Evolutionary conservation across 2,888 invertebrate genomes (phyloP).

Genomic region (Leucoma salicis): DNA sequence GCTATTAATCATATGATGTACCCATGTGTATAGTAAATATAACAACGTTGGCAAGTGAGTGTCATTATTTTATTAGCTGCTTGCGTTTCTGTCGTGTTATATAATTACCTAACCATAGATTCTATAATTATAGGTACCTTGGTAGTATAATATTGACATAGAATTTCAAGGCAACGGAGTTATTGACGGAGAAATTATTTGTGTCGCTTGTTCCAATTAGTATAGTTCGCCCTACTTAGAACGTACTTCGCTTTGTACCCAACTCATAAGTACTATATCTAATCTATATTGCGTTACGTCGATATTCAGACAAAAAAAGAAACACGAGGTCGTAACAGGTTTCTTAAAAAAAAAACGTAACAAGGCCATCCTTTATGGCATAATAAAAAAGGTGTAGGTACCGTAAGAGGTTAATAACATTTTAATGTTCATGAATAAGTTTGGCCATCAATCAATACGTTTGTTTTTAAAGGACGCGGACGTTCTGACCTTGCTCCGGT

Average conservation of each 20-base stretch:
- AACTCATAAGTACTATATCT: background rate
- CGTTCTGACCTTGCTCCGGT: conserved; percentile 24
- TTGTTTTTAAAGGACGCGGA: conserved; percentile 19
- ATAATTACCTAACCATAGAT: conserved; percentile 20
- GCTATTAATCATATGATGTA: background rate
- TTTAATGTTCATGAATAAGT: conserved; percentile 10
- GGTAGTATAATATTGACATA: conserved; percentile 32
- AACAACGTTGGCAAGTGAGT: background rate
- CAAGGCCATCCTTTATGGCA: background rate
- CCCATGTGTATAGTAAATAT: background rate
- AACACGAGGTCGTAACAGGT: conserved; percentile 20
- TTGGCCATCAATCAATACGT: conserved; percentile 25
- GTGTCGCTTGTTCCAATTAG: conserved; percentile 29
- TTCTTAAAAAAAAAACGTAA: conserved; percentile 5
- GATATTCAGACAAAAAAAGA: conserved; percentile 17
- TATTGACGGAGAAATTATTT: conserved; percentile 32
- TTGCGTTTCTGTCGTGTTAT: conserved; percentile 10
- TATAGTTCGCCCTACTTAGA: conserved; percentile 38
- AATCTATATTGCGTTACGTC: background rate
- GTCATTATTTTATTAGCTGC: conserved; percentile 1
- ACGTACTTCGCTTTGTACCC: background rate
- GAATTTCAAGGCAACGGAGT: conserved; percentile 30
- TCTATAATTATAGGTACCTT: conserved; percentile 28
- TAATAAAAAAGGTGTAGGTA: conserved; percentile 12
- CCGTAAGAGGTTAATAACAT: conserved; percentile 24